phyloP scores from a whole-genome alignment of 2,113 vertebrate genomes.

The Pithys albifrons region DNA sequence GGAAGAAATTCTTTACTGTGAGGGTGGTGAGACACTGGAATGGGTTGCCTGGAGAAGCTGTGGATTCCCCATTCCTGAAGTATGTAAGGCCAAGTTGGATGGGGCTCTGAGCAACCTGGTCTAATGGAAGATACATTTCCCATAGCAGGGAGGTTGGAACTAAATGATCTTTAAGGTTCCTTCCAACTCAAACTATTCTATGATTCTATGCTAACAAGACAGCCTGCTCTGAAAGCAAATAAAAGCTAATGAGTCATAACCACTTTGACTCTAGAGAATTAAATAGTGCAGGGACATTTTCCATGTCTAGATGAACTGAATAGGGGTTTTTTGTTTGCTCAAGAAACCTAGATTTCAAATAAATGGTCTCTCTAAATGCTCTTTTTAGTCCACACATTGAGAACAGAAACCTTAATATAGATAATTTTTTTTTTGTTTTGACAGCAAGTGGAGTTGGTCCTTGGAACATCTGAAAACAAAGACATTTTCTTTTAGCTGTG shows the following conservation, averaged over 20 bases:
- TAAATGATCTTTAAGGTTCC: not conserved
- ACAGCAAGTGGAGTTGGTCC: not conserved
- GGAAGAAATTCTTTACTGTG: not conserved
- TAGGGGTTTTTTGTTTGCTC: not conserved
- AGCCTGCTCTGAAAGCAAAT: not conserved
- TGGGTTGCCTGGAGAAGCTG: not conserved
- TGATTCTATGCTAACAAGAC: not conserved
- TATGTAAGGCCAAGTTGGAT: not conserved
- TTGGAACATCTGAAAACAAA: constrained; percentile 31
- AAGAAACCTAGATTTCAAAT: not conserved
- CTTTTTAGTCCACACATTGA: not conserved
- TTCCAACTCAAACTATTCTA: not conserved
- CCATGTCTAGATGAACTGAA: not conserved
- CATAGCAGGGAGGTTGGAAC: not conserved
- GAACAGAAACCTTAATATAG: not conserved
- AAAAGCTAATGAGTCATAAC: not conserved
- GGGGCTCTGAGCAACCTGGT: not conserved
- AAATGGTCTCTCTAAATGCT: not conserved
- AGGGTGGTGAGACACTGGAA: not conserved
- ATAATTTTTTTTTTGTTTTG: not conserved
- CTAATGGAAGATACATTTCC: not conserved
- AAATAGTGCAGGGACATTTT: not conserved
- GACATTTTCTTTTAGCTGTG: not conserved
- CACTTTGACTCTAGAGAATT: not conserved
- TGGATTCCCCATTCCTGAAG: not conserved